phyloP scores from a whole-genome alignment of 1,140 invertebrate species.

The Dinothrombium tinctorium region DNA sequence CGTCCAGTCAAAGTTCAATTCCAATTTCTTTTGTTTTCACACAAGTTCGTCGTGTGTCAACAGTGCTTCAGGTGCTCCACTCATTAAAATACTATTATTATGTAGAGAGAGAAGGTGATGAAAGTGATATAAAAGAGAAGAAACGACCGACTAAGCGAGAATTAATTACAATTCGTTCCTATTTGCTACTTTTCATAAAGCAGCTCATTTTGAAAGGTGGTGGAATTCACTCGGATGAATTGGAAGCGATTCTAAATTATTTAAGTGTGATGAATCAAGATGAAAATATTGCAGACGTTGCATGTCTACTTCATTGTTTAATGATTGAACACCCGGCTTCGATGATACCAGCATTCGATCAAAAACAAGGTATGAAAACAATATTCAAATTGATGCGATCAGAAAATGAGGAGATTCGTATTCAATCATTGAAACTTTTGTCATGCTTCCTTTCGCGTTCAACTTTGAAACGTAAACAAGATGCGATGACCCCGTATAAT shows the following conservation, averaged over 20 bases:
- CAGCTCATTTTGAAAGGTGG: conserved; percentile 89
- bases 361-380: conserved; percentile 78
- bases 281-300: conserved; percentile 92
- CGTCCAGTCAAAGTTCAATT: not conserved
- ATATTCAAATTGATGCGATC: conserved; percentile 90
- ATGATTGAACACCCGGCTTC: conserved; percentile 95
- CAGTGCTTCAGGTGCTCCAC: conserved; percentile 90
- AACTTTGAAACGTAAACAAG: conserved; percentile 63
- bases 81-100: conserved; percentile 98
- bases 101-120: conserved; percentile 32
- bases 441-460: conserved; percentile 34
- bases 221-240: conserved; percentile 65
- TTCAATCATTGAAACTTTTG: conserved; percentile 82
- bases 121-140: conserved; percentile 1
- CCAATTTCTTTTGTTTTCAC: not conserved
- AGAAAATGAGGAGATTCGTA: conserved; percentile 75
- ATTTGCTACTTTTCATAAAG: conserved; percentile 84
- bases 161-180: conserved; percentile 72
- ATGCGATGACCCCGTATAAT: conserved; percentile 94
- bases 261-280: conserved; percentile 88
- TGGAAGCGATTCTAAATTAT: conserved; percentile 94
- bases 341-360: conserved; percentile 95
- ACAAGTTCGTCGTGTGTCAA: conserved; percentile 82
- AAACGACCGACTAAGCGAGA: conserved; percentile 66
- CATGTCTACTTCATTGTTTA: conserved; percentile 83